Evolutionary conservation across 2,888 invertebrate species (phyloP).

Genomic region (Melitaea athalia): DNA sequence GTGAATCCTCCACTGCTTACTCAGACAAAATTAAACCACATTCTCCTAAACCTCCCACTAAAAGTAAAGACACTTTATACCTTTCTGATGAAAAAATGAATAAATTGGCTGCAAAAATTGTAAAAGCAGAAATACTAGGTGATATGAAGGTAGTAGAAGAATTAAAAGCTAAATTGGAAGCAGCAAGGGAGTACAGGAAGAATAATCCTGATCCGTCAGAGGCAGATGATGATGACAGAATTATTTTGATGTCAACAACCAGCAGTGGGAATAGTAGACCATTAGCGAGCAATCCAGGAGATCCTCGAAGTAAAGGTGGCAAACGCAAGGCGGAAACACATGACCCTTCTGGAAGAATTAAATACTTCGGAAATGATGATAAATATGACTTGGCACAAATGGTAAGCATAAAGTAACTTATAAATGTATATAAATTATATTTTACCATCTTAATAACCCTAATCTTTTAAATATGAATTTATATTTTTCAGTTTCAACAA

Average conservation of each 20-base stretch:
- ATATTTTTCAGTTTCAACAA: constrained; percentile 84
- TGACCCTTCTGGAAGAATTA: constrained; percentile 86
- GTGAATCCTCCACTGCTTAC: constrained; percentile 1
- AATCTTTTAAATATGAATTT: neutral
- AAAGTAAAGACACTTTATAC: constrained; percentile 52
- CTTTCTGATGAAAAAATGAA: constrained; percentile 93
- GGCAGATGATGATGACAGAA: constrained; percentile 72
- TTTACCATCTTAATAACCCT: neutral
- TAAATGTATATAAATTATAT: neutral
- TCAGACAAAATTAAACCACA: constrained; percentile 29
- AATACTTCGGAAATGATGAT: constrained; percentile 95
- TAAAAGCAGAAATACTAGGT: constrained; percentile 97
- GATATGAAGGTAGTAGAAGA: constrained; percentile 86
- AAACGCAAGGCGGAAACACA: constrained; percentile 88
- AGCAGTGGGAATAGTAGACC: constrained; percentile 86
- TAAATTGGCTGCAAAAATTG: constrained; percentile 92
- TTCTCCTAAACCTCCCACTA: constrained; percentile 28
- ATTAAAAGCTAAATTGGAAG: constrained; percentile 88
- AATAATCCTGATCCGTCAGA: constrained; percentile 62
- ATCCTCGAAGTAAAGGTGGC: constrained; percentile 67
- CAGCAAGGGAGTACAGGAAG: constrained; percentile 83
- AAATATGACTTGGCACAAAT: constrained; percentile 92
- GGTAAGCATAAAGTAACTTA: constrained; percentile 72
- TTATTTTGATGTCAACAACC: constrained; percentile 87
- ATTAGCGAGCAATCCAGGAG: constrained; percentile 72